phyloP scores from a whole-genome alignment of 2,888 invertebrate species.

The Malthinus seriepunctatus region DNA sequence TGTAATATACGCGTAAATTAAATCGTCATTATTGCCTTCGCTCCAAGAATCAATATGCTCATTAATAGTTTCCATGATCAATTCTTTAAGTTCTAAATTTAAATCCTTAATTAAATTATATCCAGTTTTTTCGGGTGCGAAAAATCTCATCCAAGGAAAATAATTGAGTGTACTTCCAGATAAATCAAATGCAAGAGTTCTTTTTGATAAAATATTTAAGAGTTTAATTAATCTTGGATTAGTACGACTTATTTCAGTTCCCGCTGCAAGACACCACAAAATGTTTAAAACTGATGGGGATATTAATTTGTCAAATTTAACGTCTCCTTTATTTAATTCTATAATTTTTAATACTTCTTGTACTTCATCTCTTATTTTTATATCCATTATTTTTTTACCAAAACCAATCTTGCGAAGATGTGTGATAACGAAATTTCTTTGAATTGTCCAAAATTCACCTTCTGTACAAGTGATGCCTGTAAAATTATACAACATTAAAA shows the following conservation, averaged over 20 bases:
- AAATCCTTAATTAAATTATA: conserved; percentile 62
- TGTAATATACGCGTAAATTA: conserved; percentile 66
- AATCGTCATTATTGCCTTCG: conserved; percentile 57
- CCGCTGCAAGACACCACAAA: conserved; percentile 65
- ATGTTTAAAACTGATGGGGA: conserved; percentile 66
- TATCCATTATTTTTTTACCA: conserved; percentile 57
- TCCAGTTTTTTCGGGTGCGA: conserved; percentile 65
- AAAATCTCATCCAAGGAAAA: conserved; percentile 65
- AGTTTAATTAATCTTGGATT: conserved; percentile 54
- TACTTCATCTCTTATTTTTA: conserved; percentile 58
- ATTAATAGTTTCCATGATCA: conserved; percentile 61
- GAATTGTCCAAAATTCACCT: conserved; percentile 59
- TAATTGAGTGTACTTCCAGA: conserved; percentile 54
- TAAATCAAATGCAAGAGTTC: conserved; percentile 59
- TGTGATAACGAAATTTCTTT: conserved; percentile 58
- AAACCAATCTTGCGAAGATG: conserved; percentile 59
- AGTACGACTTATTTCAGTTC: conserved; percentile 52
- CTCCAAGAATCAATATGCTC: conserved; percentile 59
- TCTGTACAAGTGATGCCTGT: conserved; percentile 63
- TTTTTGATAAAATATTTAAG: conserved; percentile 55
- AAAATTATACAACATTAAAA: background rate
- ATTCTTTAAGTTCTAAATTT: conserved; percentile 59
- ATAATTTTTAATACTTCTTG: conserved; percentile 39
- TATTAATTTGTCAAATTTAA: conserved; percentile 49
- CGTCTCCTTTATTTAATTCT: conserved; percentile 33